These are phyloP conservation scores for Pseudorhombus dupliciocellatus DNA, from an alignment of 2,113 vertebrate species.

Conservation along the genomic window DNA sequence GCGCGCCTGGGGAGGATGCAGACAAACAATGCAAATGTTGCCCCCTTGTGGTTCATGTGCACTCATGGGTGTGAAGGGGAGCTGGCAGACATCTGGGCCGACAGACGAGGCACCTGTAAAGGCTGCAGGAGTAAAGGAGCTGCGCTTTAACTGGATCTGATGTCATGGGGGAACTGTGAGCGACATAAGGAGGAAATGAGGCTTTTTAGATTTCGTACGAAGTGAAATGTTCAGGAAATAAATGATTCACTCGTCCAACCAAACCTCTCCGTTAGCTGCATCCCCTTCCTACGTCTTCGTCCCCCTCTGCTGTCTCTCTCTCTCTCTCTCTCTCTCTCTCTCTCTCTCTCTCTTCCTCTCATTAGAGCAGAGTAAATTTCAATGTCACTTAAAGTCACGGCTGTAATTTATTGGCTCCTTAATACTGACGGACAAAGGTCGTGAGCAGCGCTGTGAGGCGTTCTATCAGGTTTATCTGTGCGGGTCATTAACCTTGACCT, in stretches of 20 bases:
- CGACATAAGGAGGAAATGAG: background rate
- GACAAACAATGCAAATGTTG: conserved; percentile 92
- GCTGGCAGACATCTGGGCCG: conserved; percentile 48
- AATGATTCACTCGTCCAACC: background rate
- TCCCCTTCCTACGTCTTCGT: background rate
- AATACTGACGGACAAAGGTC: conserved; percentile 81
- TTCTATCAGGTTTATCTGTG: conserved; percentile 81
- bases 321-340: conserved; percentile 42
- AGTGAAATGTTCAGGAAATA: conserved; percentile 1
- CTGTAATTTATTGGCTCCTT: conserved; percentile 82
- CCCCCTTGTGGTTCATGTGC: conserved; percentile 90
- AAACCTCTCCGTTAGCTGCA: conserved; percentile 1
- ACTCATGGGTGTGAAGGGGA: conserved; percentile 57
- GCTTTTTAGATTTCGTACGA: background rate
- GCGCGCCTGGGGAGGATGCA: conserved; percentile 66
- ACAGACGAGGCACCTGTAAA: conserved; percentile 7
- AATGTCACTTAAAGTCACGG: conserved; percentile 83
- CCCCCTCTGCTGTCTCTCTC: conserved; percentile 12
- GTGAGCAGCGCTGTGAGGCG: conserved; percentile 73
- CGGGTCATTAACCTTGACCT: conserved; percentile 84
- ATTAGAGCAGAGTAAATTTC: conserved; percentile 74
- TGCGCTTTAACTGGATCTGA: background rate
- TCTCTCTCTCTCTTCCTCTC: conserved; percentile 54
- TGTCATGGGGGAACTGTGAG: background rate
- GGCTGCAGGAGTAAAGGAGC: background rate